phyloP scores from a whole-genome alignment of 2,797 vertebrate genomes.

The Chloroceryle inda region DNA sequence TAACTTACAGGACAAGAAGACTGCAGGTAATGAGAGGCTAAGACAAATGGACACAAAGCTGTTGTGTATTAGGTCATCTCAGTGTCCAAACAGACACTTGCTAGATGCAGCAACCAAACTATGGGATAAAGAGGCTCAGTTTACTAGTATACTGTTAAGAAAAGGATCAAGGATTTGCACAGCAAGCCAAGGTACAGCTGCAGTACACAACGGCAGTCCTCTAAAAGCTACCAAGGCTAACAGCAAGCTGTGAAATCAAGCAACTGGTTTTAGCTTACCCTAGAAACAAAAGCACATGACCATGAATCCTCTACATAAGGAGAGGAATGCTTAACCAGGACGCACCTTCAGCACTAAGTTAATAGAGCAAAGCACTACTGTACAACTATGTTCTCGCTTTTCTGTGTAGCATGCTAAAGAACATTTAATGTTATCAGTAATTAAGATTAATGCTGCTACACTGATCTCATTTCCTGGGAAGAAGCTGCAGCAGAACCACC shows the following conservation, averaged over 20 bases:
- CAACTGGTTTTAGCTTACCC: constrained; percentile 1
- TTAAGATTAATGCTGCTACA: neutral
- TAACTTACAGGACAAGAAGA: neutral
- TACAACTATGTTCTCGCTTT: neutral
- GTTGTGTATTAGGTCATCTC: neutral
- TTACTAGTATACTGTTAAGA: neutral
- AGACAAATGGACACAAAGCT: constrained; percentile 30
- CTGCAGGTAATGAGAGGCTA: neutral
- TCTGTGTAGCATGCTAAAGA: neutral
- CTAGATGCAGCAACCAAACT: neutral
- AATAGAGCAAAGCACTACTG: neutral
- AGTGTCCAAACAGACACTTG: constrained; percentile 17
- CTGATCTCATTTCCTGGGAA: neutral
- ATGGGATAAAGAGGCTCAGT: constrained; percentile 14
- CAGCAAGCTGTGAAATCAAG: neutral
- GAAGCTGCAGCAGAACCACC: constrained; percentile 1
- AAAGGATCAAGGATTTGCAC: neutral
- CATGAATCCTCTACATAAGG: neutral
- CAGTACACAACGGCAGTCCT: neutral
- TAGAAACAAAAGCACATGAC: constrained; percentile 14
- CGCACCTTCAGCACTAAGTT: neutral
- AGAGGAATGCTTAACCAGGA: neutral
- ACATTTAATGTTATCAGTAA: neutral
- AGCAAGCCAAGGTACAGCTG: constrained; percentile 37
- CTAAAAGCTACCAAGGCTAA: neutral